Conservation (phyloP, 2,797 vertebrate species). For the Gallinago nigripennis region DNA sequence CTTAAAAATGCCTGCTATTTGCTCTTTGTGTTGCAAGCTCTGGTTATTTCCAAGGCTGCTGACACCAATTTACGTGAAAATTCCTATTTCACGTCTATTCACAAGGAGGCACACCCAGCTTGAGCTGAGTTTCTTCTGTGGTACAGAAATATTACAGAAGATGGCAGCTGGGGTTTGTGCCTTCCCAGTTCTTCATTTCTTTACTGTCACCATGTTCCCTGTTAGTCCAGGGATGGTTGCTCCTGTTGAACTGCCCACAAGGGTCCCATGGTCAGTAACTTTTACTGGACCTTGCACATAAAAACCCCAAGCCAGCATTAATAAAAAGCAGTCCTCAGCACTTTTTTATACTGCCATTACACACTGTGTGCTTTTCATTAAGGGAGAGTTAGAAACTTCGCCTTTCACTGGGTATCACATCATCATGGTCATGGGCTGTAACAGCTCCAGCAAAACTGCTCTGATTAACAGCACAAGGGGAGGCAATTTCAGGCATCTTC, state of each 20-base stretch:
- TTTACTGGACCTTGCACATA: constrained; percentile 1
- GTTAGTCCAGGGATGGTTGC: neutral
- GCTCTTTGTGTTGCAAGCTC: neutral
- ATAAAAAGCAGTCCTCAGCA: constrained; percentile 28
- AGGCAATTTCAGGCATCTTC: neutral
- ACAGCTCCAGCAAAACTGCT: neutral
- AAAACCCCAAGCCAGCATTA: neutral
- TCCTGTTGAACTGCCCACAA: neutral
- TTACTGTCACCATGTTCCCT: neutral
- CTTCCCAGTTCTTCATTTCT: neutral
- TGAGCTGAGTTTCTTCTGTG: neutral
- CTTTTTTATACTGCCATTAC: neutral
- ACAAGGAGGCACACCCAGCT: neutral
- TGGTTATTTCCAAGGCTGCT: constrained; percentile 38
- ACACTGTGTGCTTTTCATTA: constrained; percentile 35
- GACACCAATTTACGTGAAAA: constrained; percentile 37
- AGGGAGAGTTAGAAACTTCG: neutral
- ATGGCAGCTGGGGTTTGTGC: neutral
- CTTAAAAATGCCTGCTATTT: neutral
- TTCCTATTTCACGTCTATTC: constrained; percentile 7
- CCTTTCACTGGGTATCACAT: neutral
- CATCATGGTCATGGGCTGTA: neutral
- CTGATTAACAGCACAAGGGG: neutral
- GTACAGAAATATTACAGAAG: neutral
- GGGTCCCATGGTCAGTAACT: neutral